Base-by-base conservation (phyloP, 2,113 vertebrate species). In the Ictalurus punctatus region DNA sequence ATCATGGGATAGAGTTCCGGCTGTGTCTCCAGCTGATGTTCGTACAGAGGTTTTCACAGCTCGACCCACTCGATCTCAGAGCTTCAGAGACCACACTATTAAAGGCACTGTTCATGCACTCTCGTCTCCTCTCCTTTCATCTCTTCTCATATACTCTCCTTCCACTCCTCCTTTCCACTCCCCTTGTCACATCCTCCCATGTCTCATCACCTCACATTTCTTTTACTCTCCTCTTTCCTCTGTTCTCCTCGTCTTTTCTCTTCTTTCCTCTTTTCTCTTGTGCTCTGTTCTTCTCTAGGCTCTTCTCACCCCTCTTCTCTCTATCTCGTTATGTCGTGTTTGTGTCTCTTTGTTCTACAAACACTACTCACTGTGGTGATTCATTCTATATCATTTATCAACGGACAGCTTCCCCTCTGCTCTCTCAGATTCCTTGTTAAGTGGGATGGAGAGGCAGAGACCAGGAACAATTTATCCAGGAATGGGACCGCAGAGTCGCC, bases 21-120 rank as follows among this genome's bases (percentile, higher is more conserved):
- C 92, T 3, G 94, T 96, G 90, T 96, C 97, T 40, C 95, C 97
- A 3, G 95, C 97, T 0, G 97, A 97, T 90, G 95, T 97, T 40
- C 95, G 97, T 23, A 95, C 96, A 1, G 97, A 97, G 85, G 96
- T 95, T 40, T 97, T 97, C 89, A 97, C 97, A 0, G 95, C 97
- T 44, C 95, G 96, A 21, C 96, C 95, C 0, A 94, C 94, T 12
- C 94, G 95, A 91, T 95, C 95, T 34, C 95, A 96, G 84, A 96
- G 96, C 92, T 96, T 96, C 92, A 94, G 95, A 92, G 95, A 96
- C 88, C 94, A 94, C 54, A 87, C 94, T 56, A 90, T 96, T 85
- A 96, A 96, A 96, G 96, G 96, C 91, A 86, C 16, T 78, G 52
- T 44, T 59, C 30, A 25, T 81, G 86, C 65, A 58, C 58, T 48